Percentiles rank a stretch among this genome's conserved stretches.
Conservation (phyloP, 2,888 invertebrate species). For the Pteria penguin region DNA sequence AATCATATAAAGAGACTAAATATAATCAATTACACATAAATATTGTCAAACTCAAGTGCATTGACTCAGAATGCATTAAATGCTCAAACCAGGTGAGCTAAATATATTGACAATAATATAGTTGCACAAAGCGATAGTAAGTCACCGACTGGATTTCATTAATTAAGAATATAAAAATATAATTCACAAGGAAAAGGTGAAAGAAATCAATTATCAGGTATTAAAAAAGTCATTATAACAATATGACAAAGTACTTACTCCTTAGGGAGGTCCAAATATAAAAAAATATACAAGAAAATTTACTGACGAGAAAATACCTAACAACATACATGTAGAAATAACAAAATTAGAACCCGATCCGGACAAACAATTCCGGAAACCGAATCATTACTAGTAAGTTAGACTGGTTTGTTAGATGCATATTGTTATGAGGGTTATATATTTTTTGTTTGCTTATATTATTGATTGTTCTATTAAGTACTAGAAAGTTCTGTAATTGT, state of each 20-base stretch:
- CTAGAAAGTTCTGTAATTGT: no score
- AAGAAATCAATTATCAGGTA: background rate
- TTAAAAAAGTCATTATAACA: background rate
- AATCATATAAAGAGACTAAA: background rate
- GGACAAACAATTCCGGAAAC: background rate
- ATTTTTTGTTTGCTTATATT: no score
- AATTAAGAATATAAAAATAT: background rate
- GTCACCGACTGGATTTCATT: background rate
- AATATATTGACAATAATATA: background rate
- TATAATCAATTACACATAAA: background rate
- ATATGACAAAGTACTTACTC: background rate
- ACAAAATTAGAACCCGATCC: background rate
- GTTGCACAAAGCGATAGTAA: background rate
- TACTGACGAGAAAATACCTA: background rate
- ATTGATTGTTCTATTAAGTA: no score
- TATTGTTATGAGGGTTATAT: no score
- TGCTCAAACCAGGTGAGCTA: background rate
- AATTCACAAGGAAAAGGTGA: background rate
- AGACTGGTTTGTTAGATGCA: no score
- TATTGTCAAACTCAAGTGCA: background rate
- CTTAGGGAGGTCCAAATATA: background rate
- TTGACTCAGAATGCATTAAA: background rate
- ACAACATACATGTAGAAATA: background rate
- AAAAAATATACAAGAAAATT: background rate
- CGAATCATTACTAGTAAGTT: no score